phyloP scores from a whole-genome alignment of 2,113 vertebrate species.

The Sigmodon hispidus region DNA sequence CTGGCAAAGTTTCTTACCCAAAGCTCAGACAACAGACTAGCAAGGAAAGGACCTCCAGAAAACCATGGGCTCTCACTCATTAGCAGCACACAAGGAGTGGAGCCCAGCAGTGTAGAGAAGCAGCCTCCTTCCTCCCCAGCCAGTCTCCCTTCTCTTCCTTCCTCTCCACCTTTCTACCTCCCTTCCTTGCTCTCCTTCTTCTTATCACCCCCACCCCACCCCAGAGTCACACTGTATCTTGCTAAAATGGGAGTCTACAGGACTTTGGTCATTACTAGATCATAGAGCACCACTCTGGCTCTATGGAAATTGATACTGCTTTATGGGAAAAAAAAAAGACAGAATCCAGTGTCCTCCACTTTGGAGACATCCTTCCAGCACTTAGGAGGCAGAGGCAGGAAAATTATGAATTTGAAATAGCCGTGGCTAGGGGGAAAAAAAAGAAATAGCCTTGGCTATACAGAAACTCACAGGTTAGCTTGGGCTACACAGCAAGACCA shows the following conservation, averaged over 20 bases:
- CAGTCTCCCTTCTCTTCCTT: not conserved
- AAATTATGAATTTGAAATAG: not conserved
- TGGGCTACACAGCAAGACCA: not conserved
- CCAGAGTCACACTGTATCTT: not conserved
- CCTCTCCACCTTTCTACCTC: too few species aligned
- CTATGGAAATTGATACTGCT: not conserved
- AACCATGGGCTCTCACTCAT: not conserved
- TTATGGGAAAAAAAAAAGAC: not conserved
- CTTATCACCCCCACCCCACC: accelerated
- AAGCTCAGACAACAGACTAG: not conserved
- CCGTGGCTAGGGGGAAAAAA: too few species aligned
- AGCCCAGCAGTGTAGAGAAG: not conserved
- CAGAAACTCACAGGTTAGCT: not conserved
- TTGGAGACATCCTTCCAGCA: not conserved
- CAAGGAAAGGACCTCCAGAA: not conserved
- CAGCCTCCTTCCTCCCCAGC: accelerated
- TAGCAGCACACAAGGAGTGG: not conserved
- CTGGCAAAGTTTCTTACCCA: not conserved
- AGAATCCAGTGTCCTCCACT: not conserved
- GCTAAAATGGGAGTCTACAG: not conserved
- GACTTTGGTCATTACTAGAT: not conserved
- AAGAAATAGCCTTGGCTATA: not conserved
- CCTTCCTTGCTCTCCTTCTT: not conserved
- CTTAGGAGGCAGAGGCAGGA: not conserved
- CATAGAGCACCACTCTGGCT: not conserved